Evolutionary conservation across 1,140 invertebrate species (phyloP), one percentile per base, ranked within the genome.

Genomic region (Bombus impatiens): DNA sequence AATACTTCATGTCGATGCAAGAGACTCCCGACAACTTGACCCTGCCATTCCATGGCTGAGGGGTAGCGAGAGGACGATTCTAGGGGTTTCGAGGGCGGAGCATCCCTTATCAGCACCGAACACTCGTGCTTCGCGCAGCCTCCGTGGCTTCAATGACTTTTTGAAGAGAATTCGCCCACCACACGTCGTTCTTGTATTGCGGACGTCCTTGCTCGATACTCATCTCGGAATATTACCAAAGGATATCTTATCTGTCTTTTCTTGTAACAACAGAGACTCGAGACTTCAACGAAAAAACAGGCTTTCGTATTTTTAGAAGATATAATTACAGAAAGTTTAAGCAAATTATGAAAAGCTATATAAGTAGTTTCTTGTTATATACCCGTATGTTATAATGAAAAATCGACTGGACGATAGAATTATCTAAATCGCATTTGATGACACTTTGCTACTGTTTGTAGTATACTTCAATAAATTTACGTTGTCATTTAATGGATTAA

Each of bases 71-170:
- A 76, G 76, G 67, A 86, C 75, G 37, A 28, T 74, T 40, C 62
- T 6, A 75, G 86, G 84, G 84, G 87, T 86, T 77, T 80, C 74
- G 84, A 82, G 89, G 92, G 89, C 90, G 91, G 90, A 85, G 91
- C 90, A 84, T 87, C 88, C 86, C 93, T 94, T 94, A 94, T 94
- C 93, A 91, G 89, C 88, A 53, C 74, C 65, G 90, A 93, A 94
- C 93, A 94, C 93, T 94, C 92, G 82, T 72, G 44, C 32, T 92
- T 93, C 78, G 67, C 85, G 84, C 90, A 89, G 87, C 78, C 90
- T 91, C 85, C 81, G 77, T 88, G 10, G 83, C 68, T 86, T 72
- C 83, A 71, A 87, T 79, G 84, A 79, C 65, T 85, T 84, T 76
- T 68, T 65, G 40, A 71, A 42, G 62, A n/a, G 72, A 75, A 77